Evolutionary conservation across 2,888 invertebrate species (phyloP).

Genomic region (Ormia ochracea): DNA sequence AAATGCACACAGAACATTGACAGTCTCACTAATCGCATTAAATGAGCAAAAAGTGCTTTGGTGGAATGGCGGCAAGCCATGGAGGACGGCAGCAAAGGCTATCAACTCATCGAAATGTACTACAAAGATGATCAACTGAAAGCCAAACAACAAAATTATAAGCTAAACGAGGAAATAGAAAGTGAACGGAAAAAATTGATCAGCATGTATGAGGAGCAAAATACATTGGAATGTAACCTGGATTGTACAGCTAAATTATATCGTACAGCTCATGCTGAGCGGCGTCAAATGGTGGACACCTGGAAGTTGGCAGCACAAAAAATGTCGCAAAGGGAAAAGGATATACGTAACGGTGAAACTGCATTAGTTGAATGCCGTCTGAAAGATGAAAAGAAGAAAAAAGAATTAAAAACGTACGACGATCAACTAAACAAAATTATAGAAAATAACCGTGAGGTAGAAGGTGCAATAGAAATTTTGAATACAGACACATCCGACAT

Average conservation of each 20-base stretch:
- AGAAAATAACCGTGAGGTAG: constrained; percentile 78
- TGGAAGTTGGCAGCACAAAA: constrained; percentile 85
- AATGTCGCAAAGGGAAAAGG: constrained; percentile 83
- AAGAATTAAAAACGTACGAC: constrained; percentile 77
- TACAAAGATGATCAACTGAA: constrained; percentile 84
- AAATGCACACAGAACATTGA: constrained; percentile 81
- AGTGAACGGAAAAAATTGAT: constrained; percentile 77
- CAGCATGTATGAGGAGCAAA: constrained; percentile 78
- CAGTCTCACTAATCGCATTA: constrained; percentile 81
- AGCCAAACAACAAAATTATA: constrained; percentile 81
- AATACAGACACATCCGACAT: constrained; percentile 75
- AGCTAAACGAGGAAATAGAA: constrained; percentile 78
- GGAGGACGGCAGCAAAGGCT: constrained; percentile 83
- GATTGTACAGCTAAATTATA: constrained; percentile 78
- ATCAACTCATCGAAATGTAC: constrained; percentile 83
- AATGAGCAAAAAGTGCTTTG: constrained; percentile 81
- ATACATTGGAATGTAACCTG: constrained; percentile 79
- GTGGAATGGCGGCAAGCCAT: constrained; percentile 85
- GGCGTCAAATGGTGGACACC: constrained; percentile 83
- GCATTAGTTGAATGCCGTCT: constrained; percentile 68
- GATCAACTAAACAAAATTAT: constrained; percentile 78
- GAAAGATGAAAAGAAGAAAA: constrained; percentile 72
- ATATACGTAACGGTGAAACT: constrained; percentile 80
- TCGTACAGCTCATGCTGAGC: constrained; percentile 81
- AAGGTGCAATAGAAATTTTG: constrained; percentile 75